Evolutionary conservation across 2,113 vertebrate genomes (phyloP), one percentile per base, ranked within the genome.

Genomic region (Podarcis raffonei): DNA sequence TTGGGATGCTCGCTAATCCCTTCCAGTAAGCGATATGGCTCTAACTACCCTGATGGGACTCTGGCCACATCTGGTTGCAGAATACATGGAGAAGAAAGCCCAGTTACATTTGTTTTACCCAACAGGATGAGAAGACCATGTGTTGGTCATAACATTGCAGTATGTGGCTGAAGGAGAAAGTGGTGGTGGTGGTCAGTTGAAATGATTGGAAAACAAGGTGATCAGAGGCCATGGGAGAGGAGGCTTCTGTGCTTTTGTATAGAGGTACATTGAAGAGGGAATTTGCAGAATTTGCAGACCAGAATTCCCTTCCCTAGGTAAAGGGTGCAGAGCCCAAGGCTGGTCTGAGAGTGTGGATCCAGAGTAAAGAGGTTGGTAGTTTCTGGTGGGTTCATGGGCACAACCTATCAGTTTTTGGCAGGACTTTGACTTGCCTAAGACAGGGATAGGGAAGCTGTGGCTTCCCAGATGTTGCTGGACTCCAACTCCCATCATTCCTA

Each of bases 21-120:
- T 81, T 89, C 92, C 93, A 90, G 96, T 95, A 96, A 96, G 65
- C 88, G 95, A 97, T 95, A 93, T 59, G 90, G 93, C 88, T 84
- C 89, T 94, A 95, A 96, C 90, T 94, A 87, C 93, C 93, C 71
- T 93, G 92, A 95, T 95, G 95, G 96, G 93, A 94, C 95, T 81
- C 89, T 84, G 93, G 86, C 81, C 95, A 81, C 96, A 96, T 93
- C 95, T 97, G 96, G 91, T 92, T 42, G 66, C 75, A 85, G 78
- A 81, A 83, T 77, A 1, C 37, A 25, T 1, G 37, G 86, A 79
- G 85, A 81, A 48, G 48, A 48, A 48, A 0, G 30, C 90, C 93
- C 65, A 37, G 88, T 30, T 87, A 5, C 87, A 37, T 83, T 90
- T 86, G 32, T 84, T 89, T 84, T 84, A 18, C 88, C 25, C 92